These are phyloP conservation scores for Zygaena filipendulae DNA, from an alignment of 2,888 invertebrate species.

Conservation along the genomic window DNA sequence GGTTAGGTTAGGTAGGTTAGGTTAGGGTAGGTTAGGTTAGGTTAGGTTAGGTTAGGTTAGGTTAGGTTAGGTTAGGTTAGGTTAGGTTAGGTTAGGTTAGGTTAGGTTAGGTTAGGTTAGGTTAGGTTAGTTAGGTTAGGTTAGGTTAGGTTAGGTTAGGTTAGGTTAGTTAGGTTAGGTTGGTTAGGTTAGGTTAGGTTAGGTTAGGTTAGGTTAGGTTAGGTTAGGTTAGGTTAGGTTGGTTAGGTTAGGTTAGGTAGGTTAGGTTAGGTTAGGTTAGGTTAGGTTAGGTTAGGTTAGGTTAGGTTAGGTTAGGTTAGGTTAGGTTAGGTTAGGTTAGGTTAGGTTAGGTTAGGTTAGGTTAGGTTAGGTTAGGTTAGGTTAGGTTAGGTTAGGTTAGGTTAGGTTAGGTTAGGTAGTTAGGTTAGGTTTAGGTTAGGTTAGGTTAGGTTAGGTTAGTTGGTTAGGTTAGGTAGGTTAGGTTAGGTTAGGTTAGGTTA, in stretches of 20 bases:
- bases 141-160: constrained; percentile 16
- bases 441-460: too few relatives aligned
- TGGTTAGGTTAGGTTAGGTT: constrained; percentile 17
- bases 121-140: constrained; percentile 16
- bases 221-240: constrained; percentile 13
- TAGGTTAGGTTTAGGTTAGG: too few relatives aligned
- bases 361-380: not conserved
- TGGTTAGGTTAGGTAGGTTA: too few relatives aligned
- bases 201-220: constrained; percentile 15
- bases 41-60: constrained; percentile 15
- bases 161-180: constrained; percentile 16
- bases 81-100: constrained; percentile 15
- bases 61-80: constrained; percentile 14
- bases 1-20: constrained; percentile 16
- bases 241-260: too few relatives aligned
- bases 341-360: not conserved
- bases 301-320: constrained; percentile 1
- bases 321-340: not conserved
- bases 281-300: constrained; percentile 8
- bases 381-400: not conserved
- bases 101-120: constrained; percentile 14
- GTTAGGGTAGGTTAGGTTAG: too few relatives aligned
- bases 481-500: constrained; percentile 5
- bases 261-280: constrained; percentile 6
- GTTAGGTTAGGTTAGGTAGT: not conserved